Evolutionary conservation across 2,888 invertebrate species (phyloP).

Genomic region (Dinocampus coccinellae): DNA sequence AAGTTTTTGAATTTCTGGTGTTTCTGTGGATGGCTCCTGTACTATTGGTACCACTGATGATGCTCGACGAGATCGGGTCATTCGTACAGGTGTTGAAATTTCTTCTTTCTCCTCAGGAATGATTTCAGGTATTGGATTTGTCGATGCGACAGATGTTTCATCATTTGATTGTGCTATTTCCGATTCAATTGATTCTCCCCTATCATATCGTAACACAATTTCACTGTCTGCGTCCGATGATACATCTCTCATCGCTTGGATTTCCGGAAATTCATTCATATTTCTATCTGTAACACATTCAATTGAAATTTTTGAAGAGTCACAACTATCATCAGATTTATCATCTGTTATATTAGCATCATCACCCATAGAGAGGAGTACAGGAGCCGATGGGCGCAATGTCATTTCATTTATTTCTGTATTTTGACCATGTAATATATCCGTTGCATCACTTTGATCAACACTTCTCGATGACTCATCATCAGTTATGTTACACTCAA

Average conservation of each 20-base stretch:
- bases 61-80: slow-evolving; percentile 52
- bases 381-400: not conserved
- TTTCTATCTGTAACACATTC: slow-evolving; percentile 7
- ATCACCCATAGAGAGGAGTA: not conserved
- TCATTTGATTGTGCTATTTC: not conserved
- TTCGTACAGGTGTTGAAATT: slow-evolving; percentile 38
- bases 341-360: slow-evolving; percentile 55
- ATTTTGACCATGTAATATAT: slow-evolving; percentile 20
- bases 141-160: slow-evolving; percentile 12
- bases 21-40: slow-evolving; percentile 23
- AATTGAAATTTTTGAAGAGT: slow-evolving; percentile 31
- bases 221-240: not conserved
- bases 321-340: slow-evolving; percentile 46
- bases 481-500: slow-evolving; percentile 56
- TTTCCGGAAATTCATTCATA: not conserved
- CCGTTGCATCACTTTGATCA: slow-evolving; percentile 30
- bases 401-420: slow-evolving; percentile 21
- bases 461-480: slow-evolving; percentile 55
- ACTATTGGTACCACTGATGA: slow-evolving; percentile 47
- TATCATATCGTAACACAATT: not conserved
- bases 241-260: not conserved
- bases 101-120: slow-evolving; percentile 9
- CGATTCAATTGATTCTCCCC: not conserved
- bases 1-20: slow-evolving; percentile 18
- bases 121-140: not conserved